Percentiles rank a stretch among this genome's conserved stretches.
Evolutionary conservation across 2,113 vertebrate species (phyloP).

Genomic region (Vulpes vulpes): DNA sequence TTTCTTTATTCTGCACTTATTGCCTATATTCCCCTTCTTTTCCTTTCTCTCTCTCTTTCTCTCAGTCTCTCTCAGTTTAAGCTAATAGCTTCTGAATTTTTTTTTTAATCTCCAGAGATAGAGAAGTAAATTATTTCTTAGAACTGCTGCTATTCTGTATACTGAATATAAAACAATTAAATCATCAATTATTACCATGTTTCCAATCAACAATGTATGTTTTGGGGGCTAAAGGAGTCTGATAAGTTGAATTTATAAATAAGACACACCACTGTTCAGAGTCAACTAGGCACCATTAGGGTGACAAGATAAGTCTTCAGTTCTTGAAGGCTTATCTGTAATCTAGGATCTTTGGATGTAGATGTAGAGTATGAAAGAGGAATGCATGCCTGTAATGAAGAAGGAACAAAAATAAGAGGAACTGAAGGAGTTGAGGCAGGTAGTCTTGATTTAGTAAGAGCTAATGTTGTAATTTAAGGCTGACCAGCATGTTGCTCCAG

Average conservation of each 20-base stretch:
- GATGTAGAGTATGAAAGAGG: neutral
- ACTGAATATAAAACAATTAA: constrained; percentile 15
- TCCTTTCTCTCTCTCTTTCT: too few species aligned
- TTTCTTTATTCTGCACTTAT: neutral
- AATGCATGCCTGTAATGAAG: neutral
- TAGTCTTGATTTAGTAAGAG: neutral
- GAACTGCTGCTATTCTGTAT: constrained; percentile 61
- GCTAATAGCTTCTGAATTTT: neutral
- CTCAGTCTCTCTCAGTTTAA: neutral
- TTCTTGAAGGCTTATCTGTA: neutral
- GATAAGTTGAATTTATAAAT: constrained; percentile 44
- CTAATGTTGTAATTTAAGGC: neutral
- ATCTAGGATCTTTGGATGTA: neutral
- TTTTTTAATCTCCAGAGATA: constrained; percentile 58
- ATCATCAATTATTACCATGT: constrained; percentile 68
- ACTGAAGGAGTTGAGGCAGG: neutral
- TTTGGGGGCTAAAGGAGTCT: constrained; percentile 15
- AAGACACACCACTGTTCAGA: constrained; percentile 21
- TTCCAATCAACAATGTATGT: neutral
- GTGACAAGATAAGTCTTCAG: constrained; percentile 12
- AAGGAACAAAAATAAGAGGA: neutral
- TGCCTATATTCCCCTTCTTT: neutral
- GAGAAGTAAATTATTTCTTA: constrained; percentile 70
- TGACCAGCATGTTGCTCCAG: neutral
- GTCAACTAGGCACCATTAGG: neutral